A percentile compares a stretch with the other conserved stretches of the same genome.
These are phyloP conservation scores for Poicephalus gulielmi DNA, from an alignment of 2,113 vertebrate species.

Conservation along the genomic window DNA sequence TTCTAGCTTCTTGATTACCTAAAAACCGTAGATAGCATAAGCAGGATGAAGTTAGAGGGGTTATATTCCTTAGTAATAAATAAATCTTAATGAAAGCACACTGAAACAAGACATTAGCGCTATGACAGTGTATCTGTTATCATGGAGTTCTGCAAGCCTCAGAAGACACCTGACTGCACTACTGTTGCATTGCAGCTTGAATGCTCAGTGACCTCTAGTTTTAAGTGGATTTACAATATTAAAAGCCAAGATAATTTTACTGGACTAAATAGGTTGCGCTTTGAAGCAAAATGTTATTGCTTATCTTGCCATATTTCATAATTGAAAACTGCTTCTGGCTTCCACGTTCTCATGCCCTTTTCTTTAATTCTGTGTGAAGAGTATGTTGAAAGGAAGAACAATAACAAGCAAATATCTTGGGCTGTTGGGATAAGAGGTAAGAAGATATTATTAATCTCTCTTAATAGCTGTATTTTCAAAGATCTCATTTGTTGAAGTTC, in stretches of 20 bases:
- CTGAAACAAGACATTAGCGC: neutral
- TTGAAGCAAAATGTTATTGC: neutral
- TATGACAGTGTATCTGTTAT: neutral
- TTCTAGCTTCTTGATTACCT: neutral
- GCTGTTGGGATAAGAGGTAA: neutral
- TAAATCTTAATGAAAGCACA: neutral
- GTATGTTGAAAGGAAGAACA: neutral
- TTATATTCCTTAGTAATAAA: neutral
- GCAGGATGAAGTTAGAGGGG: neutral
- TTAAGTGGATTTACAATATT: neutral
- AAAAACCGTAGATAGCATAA: neutral
- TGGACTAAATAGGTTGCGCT: neutral
- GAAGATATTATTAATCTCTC: neutral
- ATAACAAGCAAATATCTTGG: neutral
- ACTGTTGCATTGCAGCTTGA: neutral
- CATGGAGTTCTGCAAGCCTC: neutral
- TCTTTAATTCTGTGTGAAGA: neutral
- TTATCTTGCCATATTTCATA: neutral
- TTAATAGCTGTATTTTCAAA: constrained; percentile 3
- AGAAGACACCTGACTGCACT: neutral
- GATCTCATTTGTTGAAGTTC: neutral
- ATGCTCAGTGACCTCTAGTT: neutral
- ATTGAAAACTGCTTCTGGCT: neutral
- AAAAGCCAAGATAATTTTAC: neutral
- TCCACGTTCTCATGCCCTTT: neutral